Evolutionary conservation across 2,113 vertebrate genomes (phyloP), one percentile per base, ranked within the genome.

Genomic region (Pagrus major): DNA sequence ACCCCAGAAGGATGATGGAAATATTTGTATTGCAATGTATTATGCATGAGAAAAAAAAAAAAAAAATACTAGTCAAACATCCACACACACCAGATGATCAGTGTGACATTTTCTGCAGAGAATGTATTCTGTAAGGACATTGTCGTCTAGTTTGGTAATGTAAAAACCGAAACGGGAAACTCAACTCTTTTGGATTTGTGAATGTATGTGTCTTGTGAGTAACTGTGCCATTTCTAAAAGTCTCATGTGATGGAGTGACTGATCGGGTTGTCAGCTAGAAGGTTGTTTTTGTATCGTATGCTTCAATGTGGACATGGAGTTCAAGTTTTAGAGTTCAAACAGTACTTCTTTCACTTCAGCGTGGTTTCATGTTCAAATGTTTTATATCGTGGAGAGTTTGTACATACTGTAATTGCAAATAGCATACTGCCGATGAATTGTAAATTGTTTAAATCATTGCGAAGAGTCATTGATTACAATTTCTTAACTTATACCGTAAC

Each of bases 301-400:
- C 81, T 81, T 84, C 44, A 51, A 35, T 81, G 80, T 85, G 37
- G 41, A 88, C 80, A 74, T 73, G 54, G 54, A 77, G 41, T 71
- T 86, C 3, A 73, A 51, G 58, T 78, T 71, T 78, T 61, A 76
- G 42, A 78, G 67, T 71, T 84, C 37, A 39, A 73, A 33, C 71
- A 12, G 65, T 73, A 60, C 56, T 54, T 55, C 66, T 71, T 66
- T 77, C 52, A 82, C 64, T 79, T 83, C n/a, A 51, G 37, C 85
- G 84, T 88, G 47, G 52, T 81, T 87, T 76, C 52, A 77, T 79
- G 84, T 89, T 74, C 21, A 84, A 73, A 85, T 86, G 85, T 91
- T 93, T 91, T 90, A 67, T 93, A 93, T 91, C 0, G 87, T 92
- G 81, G 51, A 76, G 71, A 44, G 72, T 85, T 84, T 93, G 80